Conservation (phyloP, 2,113 vertebrate species). For the Myotis brandtii region DNA sequence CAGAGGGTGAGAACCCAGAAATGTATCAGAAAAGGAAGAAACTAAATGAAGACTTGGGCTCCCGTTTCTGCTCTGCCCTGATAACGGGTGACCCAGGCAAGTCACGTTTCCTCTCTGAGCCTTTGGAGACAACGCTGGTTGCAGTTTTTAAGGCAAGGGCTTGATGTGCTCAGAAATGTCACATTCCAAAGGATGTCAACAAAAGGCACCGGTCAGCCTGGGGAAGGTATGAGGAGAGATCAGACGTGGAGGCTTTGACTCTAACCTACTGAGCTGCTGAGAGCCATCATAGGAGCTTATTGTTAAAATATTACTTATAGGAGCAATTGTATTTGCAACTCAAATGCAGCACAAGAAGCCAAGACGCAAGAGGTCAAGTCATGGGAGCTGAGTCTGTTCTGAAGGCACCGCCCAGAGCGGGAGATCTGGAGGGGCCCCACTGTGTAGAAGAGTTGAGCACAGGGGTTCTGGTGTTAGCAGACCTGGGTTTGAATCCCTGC, state of each 20-base stretch:
- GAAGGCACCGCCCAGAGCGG: conserved; percentile 34
- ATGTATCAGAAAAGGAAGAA: neutral
- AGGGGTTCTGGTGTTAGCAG: neutral
- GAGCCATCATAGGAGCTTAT: conserved; percentile 55
- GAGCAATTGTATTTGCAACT: conserved; percentile 60
- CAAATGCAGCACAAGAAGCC: conserved; percentile 37
- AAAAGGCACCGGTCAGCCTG: neutral
- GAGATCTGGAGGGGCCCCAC: neutral
- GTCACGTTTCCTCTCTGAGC: neutral
- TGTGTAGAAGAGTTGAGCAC: neutral
- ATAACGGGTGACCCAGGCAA: neutral
- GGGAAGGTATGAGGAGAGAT: neutral
- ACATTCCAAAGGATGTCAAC: neutral
- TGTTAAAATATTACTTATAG: conserved; percentile 52
- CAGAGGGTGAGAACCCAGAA: neutral
- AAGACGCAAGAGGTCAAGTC: conserved; percentile 55
- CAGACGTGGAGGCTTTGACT: neutral
- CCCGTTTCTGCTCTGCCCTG: neutral
- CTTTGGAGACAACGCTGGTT: neutral
- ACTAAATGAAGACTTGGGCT: neutral
- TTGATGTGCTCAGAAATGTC: neutral
- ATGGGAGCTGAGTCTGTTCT: conserved; percentile 37
- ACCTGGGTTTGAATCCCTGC: neutral
- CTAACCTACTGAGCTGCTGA: conserved; percentile 64
- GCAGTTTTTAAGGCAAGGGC: neutral